Evolutionary conservation across 1,140 invertebrate genomes (phyloP).

Genomic region (Platyscapa corneri): DNA sequence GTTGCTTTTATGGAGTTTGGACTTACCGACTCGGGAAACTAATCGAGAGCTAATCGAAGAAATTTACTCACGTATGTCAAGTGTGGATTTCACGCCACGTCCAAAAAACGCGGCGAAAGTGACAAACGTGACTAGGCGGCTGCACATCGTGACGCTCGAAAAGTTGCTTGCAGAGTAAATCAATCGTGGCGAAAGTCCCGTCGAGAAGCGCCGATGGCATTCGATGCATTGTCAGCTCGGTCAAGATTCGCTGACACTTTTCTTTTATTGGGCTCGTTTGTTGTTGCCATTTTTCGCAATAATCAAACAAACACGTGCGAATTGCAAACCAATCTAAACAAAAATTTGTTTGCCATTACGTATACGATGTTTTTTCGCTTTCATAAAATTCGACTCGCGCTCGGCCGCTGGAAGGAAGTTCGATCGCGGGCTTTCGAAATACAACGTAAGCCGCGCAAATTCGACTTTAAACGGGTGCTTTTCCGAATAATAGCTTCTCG

Average conservation of each 20-base stretch:
- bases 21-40: too few species aligned
- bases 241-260: constrained; percentile 39
- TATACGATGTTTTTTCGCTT: not conserved
- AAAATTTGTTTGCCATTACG: not conserved
- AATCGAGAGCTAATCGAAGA: not conserved
- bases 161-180: not conserved
- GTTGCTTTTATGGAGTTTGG: constrained; percentile 1
- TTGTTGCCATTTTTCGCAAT: constrained; percentile 36
- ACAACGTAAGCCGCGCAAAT: too few species aligned
- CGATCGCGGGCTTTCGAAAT: not conserved
- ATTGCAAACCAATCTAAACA: constrained; percentile 24
- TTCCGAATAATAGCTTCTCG: not conserved
- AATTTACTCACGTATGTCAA: constrained; percentile 56
- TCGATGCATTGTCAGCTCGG: constrained; percentile 44
- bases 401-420: not conserved
- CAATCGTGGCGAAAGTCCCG: constrained; percentile 6
- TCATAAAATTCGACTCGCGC: not conserved
- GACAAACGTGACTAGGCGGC: constrained; percentile 25
- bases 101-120: constrained; percentile 26
- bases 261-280: constrained; percentile 23
- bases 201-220: not conserved
- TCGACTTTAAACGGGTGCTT: not conserved
- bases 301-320: not conserved
- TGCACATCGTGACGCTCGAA: constrained; percentile 32
- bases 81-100: not conserved